Percentiles rank a stretch among this genome's conserved stretches.
Evolutionary conservation across 2,113 vertebrate species (phyloP).

Genomic region (Trochalopteron elliotii): DNA sequence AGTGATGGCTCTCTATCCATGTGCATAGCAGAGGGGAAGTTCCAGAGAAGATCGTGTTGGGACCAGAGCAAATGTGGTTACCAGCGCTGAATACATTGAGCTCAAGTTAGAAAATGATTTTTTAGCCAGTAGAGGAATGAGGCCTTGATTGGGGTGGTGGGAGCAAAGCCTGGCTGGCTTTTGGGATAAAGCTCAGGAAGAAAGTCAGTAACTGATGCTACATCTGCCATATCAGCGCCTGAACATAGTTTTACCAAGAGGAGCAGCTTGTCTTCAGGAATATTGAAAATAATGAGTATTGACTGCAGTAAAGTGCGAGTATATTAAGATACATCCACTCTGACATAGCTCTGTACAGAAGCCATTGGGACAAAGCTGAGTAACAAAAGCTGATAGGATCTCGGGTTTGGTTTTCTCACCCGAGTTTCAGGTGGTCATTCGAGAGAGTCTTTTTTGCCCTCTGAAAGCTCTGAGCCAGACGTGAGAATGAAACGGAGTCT

Average conservation of each 20-base stretch:
- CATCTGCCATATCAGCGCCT: neutral
- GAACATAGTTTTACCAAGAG: neutral
- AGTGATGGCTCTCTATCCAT: neutral
- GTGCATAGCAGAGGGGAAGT: neutral
- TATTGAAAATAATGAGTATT: neutral
- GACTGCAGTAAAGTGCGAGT: neutral
- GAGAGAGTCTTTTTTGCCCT: no score
- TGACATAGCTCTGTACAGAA: neutral
- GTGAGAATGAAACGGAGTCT: no score
- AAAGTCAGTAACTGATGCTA: neutral
- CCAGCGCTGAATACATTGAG: neutral
- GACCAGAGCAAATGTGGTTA: neutral
- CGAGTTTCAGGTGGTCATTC: no score
- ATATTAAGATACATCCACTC: neutral
- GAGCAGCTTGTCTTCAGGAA: neutral
- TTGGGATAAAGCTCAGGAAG: neutral
- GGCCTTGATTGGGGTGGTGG: neutral
- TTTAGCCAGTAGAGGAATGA: neutral
- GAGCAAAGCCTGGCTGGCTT: neutral
- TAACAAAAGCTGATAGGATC: neutral
- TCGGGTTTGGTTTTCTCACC: no score
- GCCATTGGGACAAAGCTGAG: neutral
- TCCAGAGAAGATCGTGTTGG: accelerated
- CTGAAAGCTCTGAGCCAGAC: no score
- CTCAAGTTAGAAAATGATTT: neutral